Evolutionary conservation across 2,888 invertebrate genomes (phyloP), one percentile per base, ranked within the genome.

Genomic region (Saturnia japonica): DNA sequence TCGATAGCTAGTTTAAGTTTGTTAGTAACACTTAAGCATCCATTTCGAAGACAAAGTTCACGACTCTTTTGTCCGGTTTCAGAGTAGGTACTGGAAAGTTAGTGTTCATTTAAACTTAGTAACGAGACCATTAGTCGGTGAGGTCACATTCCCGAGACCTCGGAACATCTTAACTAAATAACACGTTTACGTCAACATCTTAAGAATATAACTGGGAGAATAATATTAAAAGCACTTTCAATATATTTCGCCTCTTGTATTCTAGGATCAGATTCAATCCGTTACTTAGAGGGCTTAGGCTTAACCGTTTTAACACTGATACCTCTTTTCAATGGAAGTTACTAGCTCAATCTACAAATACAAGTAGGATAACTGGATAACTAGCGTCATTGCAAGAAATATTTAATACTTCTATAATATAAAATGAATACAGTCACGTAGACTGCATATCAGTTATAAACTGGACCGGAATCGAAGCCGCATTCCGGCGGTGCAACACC

Each of bases 61-160:
- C 28, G 25, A 28, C 57, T 60, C 57, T 25, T 28, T 60, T 60
- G 25, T 14, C 25, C 25, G 25, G 9, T 60, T 28, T 25, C 57
- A 16, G 57, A 60, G 57, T 54, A 22, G 1, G 54, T 60, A 60
- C 28, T 28, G 14, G 12, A 60, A 60, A 60, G 57, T 60, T 60
- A 60, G 57, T 60, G 28, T 60, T 60, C 25, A 60, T 60, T 60
- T 60, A 60, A 60, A 60, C 57, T 60, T 60, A 60, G 57, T 60
- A 60, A 28, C 28, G 12, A 28, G 28, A 28, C 57, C 57, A 60
- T 60, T 60, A 60, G 57, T 60, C 14, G 28, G 28, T 60, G 57
- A 60, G 57, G 28, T 60, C 57, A 60, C 57, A 60, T 60, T 60
- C 11, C 57, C 25, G 57, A 28, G 57, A 25, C 57, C 28, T 60